Evolutionary conservation across 2,888 invertebrate genomes (phyloP), one percentile per base, ranked within the genome.

Genomic region (Leptinotarsa juncta): DNA sequence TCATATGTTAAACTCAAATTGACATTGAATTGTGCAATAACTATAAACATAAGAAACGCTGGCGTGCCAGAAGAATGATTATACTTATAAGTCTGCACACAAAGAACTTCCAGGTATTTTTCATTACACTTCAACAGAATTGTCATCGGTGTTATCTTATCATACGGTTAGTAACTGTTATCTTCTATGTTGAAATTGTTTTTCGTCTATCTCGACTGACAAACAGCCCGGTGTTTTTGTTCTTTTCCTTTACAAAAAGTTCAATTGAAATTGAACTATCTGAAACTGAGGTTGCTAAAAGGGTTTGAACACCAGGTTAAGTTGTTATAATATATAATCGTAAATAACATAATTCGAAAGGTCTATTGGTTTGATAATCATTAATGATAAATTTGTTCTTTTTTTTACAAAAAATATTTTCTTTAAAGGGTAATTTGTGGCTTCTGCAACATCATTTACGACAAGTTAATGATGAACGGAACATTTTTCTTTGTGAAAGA

Each of bases 121-220:
- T 55, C 18, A n/a, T 68, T 55, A 18, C 5, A 68, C 55, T 68
- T 42, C 42, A n/a, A 55, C 55, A 68, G 20, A 42, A 55, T 68
- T 55, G 55, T 57, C 68, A 55, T 55, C 68, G 55, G 26, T 68
- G 68, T 68, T 68, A 68, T 68, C 68, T 68, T 68, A 68, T 68
- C 68, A 26, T 10, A 12, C 32, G n/a, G 26, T 57, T 55, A 68
- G 49, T 57, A 68, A 68, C 53, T 68, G 55, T 68, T 68, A 68
- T 68, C 68, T 68, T 53, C 18, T 18, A 42, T 67, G 26, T 68
- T 55, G 55, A 48, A 68, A 68, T 16, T 53, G 48, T 68, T 67
- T 66, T 67, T 55, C 55, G 55, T 68, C 57, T 57, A 23, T 57
- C 23, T 20, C 57, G 4, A 57, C 57, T 57, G 57, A 57, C 3